phyloP scores from a whole-genome alignment of 2,797 vertebrate species.

The Anguilla anguilla region DNA sequence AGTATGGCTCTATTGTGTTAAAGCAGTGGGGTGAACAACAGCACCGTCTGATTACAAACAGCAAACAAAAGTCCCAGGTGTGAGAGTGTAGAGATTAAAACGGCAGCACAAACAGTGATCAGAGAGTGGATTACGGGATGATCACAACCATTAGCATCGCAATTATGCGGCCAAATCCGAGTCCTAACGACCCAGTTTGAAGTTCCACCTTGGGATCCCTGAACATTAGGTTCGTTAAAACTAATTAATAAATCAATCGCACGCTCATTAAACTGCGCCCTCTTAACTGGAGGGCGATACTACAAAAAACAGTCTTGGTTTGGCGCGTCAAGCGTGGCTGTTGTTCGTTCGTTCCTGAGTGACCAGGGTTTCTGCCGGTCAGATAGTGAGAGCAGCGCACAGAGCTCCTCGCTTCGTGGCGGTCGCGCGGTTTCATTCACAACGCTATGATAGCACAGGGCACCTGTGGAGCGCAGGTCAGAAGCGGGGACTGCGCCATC shows the following conservation, averaged over 20 bases:
- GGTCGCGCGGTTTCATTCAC: background rate
- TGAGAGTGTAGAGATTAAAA: conserved; percentile 46
- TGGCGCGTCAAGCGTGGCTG: conserved; percentile 50
- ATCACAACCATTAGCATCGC: conserved; percentile 55
- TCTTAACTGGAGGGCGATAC: conserved; percentile 6
- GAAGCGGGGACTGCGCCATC: background rate
- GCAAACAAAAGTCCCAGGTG: conserved; percentile 54
- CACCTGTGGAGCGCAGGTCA: too few relatives aligned
- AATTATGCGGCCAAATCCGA: conserved; percentile 51
- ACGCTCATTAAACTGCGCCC: conserved; percentile 48
- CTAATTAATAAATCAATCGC: conserved; percentile 56
- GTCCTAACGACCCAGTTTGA: conserved; percentile 68
- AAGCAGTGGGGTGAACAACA: conserved; percentile 57
- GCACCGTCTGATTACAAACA: conserved; percentile 60
- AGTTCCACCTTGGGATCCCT: conserved; percentile 66
- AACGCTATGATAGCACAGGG: background rate
- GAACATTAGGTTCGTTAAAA: conserved; percentile 58
- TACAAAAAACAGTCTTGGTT: conserved; percentile 38
- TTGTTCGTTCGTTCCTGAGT: conserved; percentile 71
- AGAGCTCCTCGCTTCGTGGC: background rate
- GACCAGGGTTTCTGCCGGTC: conserved; percentile 45
- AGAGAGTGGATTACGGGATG: conserved; percentile 61
- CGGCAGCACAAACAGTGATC: conserved; percentile 63
- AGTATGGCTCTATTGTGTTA: conserved; percentile 59
- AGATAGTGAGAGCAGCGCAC: background rate